Base-by-base conservation (phyloP, 2,797 vertebrate genomes). In the Apogon hyalosoma region DNA sequence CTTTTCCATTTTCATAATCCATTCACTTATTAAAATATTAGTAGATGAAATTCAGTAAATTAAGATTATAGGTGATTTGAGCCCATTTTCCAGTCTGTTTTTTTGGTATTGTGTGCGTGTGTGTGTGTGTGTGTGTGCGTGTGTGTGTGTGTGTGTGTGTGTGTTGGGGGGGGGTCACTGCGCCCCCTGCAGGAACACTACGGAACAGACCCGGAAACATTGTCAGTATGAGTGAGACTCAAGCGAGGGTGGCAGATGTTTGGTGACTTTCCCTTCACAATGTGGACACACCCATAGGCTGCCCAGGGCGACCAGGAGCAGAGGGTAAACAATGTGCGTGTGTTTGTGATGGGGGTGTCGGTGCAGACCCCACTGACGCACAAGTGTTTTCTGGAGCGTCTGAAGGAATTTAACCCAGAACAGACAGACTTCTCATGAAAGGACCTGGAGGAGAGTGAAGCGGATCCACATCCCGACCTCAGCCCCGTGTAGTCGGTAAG, bases 241-340 rank as follows among this genome's bases (percentile, higher is more conserved):
- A 6, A 15, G 31, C 3, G 0, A 13, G 60, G 60, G 48, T 45
- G 62, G 51, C 88, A 90, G 88, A 92, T 89, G 85, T 88, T 84
- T 70, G 63, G 41, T 15, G 14, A 16, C 42, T 45, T 15, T 7
- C 9, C 28, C 31, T 28, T 33, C 63, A 63, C 82, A 74, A 72
- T 68, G 71, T 74, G 39, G 81, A 89, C 81, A 87, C 89, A 75
- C 73, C 86, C 86, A 80, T 11, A 43, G 31, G 51, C 59, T 59
- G 63, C 62, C 75, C 73, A 4, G 46, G 79, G 82, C 63, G 52
- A 80, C 77, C 71, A 42, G 47, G 21, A 75, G 21, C 47, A 41
- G 39, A 14, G 38, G 36, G 49, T 33, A n/a, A 80, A 75, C 60
- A 31, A 52, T 36, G 52, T 39, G 36, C 38, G 40, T 63, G 72